Conservation (phyloP, 2,113 vertebrate species). For the Turnix velox region DNA sequence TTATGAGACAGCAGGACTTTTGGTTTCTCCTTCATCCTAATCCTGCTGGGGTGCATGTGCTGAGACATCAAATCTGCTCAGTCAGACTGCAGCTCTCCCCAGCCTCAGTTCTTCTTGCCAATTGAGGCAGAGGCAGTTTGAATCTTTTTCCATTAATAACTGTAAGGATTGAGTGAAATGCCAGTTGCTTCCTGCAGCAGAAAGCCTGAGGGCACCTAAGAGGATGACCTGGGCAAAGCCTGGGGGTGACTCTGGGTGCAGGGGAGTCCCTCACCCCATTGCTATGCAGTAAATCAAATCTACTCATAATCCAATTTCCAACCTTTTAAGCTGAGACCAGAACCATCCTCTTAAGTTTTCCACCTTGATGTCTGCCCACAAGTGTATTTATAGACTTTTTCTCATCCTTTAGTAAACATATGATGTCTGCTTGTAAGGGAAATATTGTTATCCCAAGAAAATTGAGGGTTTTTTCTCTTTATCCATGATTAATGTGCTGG, state of each 20-base stretch:
- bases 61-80: not conserved
- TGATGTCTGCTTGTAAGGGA: not conserved
- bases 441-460: no score
- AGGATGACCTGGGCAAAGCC: not conserved
- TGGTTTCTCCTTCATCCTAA: not conserved
- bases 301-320: not conserved
- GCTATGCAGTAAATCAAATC: not conserved
- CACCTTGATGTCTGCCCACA: not conserved
- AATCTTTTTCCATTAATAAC: not conserved
- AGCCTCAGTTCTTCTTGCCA: not conserved
- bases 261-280: not conserved
- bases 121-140: not conserved
- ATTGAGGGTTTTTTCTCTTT: no score
- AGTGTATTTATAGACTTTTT: not conserved
- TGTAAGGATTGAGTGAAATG: not conserved
- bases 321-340: not conserved
- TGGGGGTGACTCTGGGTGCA: not conserved
- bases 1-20: not conserved
- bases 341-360: not conserved
- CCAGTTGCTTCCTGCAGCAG: not conserved
- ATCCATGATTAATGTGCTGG: not conserved
- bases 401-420: not conserved
- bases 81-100: not conserved
- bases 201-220: not conserved
- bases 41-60: not conserved